These are phyloP conservation scores for Menidia menidia DNA, from an alignment of 2,797 vertebrate species.

Conservation along the genomic window DNA sequence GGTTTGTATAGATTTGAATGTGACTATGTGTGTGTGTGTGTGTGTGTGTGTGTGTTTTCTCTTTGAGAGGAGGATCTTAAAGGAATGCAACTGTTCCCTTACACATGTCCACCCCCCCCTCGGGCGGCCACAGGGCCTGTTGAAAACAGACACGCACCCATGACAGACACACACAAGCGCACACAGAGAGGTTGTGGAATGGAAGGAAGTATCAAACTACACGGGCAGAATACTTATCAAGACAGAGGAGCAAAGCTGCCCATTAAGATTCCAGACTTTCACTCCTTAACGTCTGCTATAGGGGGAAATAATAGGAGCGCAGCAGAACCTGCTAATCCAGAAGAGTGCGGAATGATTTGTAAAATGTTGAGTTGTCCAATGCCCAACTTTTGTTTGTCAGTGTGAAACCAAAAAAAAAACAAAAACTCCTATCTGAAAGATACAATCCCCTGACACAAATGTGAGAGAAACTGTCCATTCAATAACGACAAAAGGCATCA, in stretches of 20 bases:
- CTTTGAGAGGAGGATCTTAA: conserved; percentile 76
- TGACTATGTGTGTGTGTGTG: conserved; percentile 44
- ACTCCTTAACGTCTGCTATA: conserved; percentile 66
- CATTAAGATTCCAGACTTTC: conserved; percentile 78
- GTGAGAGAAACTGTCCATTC: background rate
- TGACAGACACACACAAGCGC: conserved; percentile 55
- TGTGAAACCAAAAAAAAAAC: conserved; percentile 10
- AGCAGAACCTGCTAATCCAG: background rate
- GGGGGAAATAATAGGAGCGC: conserved; percentile 51
- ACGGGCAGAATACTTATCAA: conserved; percentile 80
- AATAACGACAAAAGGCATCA: too few relatives aligned
- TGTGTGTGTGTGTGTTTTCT: conserved; percentile 57
- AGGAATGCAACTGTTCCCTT: conserved; percentile 80
- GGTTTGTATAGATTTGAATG: conserved; percentile 70
- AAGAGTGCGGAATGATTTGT: conserved; percentile 10
- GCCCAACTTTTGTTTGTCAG: conserved; percentile 3
- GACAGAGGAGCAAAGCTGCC: conserved; percentile 74
- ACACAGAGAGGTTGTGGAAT: conserved; percentile 68
- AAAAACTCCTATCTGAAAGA: background rate
- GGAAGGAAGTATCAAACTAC: conserved; percentile 82
- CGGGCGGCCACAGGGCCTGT: conserved; percentile 67
- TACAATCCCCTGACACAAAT: conserved; percentile 5
- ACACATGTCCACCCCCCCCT: conserved; percentile 75
- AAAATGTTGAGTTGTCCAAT: conserved; percentile 5
- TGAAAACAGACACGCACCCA: conserved; percentile 76